Percentiles rank a stretch among this genome's conserved stretches.
phyloP scores from a whole-genome alignment of 2,113 vertebrate genomes.

The Aix galericulata region DNA sequence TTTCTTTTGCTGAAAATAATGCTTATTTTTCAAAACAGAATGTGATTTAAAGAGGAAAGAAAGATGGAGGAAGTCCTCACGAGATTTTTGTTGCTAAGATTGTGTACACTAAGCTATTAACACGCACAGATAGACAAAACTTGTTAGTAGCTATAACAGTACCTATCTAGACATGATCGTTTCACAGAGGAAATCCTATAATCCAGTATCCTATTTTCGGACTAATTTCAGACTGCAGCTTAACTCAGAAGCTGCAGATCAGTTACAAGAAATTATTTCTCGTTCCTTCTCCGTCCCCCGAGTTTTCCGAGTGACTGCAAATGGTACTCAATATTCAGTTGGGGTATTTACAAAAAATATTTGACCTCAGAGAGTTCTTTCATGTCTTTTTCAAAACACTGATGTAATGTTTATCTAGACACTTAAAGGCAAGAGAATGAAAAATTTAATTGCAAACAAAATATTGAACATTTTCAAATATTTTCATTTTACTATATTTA shows the following conservation, averaged over 20 bases:
- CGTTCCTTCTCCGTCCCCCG: neutral
- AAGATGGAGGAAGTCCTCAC: neutral
- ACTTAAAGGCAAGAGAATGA: neutral
- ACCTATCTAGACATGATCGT: neutral
- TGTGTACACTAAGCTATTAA: neutral
- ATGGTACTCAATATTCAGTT: neutral
- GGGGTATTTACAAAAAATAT: neutral
- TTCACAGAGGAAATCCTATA: neutral
- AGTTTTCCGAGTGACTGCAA: neutral
- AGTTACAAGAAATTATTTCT: neutral
- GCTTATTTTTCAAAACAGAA: neutral
- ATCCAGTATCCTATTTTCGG: neutral
- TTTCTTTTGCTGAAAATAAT: neutral
- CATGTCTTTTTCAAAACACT: neutral
- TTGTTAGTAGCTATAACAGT: neutral
- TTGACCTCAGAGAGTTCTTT: neutral
- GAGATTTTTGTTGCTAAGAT: neutral
- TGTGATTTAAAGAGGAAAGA: neutral
- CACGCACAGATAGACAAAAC: accelerated
- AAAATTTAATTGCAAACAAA: neutral
- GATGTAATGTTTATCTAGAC: neutral
- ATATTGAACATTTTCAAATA: neutral
- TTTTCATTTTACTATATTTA: neutral
- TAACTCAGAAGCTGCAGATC: neutral
- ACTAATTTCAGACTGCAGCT: neutral